phyloP scores from a whole-genome alignment of 2,797 vertebrate genomes.

The Dryobates pubescens region DNA sequence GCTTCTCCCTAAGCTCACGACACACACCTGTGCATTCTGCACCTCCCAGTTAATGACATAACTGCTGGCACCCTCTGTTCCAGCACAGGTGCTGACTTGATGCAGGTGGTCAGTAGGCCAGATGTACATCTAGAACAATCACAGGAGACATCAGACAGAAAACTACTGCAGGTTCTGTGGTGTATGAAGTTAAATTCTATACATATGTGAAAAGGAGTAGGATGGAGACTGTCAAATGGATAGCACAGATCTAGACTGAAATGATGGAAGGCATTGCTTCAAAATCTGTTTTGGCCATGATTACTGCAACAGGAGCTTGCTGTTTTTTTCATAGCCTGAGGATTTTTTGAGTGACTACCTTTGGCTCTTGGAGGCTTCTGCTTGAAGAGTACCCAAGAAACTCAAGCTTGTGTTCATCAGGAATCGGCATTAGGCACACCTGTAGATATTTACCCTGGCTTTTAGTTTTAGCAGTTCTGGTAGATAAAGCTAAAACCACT shows the following conservation, averaged over 20 bases:
- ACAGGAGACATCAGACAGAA: not conserved
- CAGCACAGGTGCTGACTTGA: not conserved
- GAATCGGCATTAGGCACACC: not conserved
- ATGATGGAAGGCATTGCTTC: not conserved
- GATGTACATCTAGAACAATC: not conserved
- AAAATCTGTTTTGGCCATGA: slow-evolving; percentile 22
- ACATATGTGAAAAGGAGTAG: not conserved
- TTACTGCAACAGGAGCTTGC: not conserved
- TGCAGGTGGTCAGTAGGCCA: not conserved
- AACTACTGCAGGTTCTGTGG: accelerated
- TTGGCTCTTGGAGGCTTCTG: not conserved
- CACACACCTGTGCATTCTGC: not conserved
- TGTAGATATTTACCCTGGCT: not conserved
- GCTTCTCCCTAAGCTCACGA: not conserved
- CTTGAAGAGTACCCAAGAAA: not conserved
- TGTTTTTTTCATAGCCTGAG: slow-evolving; percentile 3
- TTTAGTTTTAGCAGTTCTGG: not conserved
- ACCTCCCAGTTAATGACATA: not conserved
- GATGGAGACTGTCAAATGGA: not conserved
- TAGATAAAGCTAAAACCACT: not conserved
- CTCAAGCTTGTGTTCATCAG: not conserved
- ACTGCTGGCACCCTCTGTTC: accelerated
- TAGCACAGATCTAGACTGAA: not conserved
- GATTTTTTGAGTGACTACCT: not conserved
- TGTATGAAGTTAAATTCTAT: too few relatives aligned